These are phyloP conservation scores for Brachypodius melanocephalos DNA, from an alignment of 2,113 vertebrate genomes.

Conservation along the genomic window DNA sequence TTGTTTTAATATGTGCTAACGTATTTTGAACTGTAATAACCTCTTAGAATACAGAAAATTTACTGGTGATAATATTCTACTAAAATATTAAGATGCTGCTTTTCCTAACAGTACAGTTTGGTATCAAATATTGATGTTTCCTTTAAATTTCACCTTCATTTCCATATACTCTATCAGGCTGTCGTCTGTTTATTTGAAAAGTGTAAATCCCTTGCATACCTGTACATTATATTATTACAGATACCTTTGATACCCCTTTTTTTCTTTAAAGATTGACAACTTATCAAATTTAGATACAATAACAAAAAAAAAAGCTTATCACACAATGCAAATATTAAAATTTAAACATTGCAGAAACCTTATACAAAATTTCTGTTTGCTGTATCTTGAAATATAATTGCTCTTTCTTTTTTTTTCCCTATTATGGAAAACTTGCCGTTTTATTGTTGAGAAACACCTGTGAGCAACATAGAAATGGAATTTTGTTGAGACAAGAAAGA, in stretches of 20 bases:
- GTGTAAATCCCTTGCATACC: neutral
- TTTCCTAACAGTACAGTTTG: neutral
- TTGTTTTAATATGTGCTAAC: conserved; percentile 10
- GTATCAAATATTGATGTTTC: neutral
- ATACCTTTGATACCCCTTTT: neutral
- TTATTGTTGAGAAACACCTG: neutral
- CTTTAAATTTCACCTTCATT: neutral
- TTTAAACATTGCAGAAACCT: neutral
- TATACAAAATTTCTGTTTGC: neutral
- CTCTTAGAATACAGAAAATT: neutral
- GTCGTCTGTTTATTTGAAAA: neutral
- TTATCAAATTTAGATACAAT: neutral
- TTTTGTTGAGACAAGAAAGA: neutral
- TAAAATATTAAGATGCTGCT: neutral
- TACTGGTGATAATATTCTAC: neutral
- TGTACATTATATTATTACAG: neutral
- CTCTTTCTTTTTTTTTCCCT: neutral
- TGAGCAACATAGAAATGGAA: neutral
- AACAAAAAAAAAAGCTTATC: neutral
- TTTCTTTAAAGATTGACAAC: neutral
- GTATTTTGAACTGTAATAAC: neutral
- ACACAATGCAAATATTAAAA: neutral
- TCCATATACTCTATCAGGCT: neutral
- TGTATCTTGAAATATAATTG: neutral
- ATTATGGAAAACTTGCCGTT: neutral